Conservation (phyloP, 2,797 vertebrate species). For the Platyrinchus mystaceus region DNA sequence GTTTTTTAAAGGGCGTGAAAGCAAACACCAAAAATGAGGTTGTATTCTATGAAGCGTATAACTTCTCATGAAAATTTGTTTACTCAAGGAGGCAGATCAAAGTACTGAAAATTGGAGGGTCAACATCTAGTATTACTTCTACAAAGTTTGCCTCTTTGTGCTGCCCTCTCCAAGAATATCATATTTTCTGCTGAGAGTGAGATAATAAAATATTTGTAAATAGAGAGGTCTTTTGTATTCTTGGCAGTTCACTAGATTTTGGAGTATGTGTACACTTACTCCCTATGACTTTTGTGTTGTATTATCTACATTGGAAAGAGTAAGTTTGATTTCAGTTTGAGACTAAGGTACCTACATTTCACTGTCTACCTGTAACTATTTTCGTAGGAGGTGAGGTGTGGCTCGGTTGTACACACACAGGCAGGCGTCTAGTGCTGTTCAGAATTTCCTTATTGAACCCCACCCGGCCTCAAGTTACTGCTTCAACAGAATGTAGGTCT, state of each 20-base stretch:
- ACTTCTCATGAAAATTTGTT: neutral
- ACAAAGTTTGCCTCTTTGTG: neutral
- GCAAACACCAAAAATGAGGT: neutral
- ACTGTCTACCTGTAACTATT: neutral
- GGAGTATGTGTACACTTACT: neutral
- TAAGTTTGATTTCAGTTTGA: neutral
- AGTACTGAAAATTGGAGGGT: neutral
- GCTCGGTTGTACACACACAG: neutral
- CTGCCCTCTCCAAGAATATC: neutral
- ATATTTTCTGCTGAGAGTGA: neutral
- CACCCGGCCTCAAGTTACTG: neutral
- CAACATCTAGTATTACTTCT: neutral
- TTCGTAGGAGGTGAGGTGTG: accelerated
- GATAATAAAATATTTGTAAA: neutral
- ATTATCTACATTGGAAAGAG: neutral
- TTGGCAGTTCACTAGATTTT: neutral
- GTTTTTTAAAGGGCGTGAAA: neutral
- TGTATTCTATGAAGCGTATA: neutral
- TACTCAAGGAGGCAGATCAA: neutral
- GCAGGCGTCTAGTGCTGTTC: neutral
- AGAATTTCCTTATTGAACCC: neutral
- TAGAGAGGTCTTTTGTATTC: neutral
- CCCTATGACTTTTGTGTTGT: neutral
- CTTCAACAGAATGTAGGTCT: neutral
- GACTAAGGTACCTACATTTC: neutral